Conservation (phyloP, 2,113 vertebrate genomes). For the Bos taurus region ARS-UCD2.0 NC_037338.1:19953501-19954000, state of each 20-base stretch:
- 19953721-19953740: background rate
- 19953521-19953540: slow-evolving; percentile 28
- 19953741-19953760: background rate
- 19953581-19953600: background rate
- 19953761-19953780: background rate
- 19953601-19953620: background rate
- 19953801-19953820: background rate
- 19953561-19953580: slow-evolving; percentile 13
- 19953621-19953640: background rate
- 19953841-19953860: background rate
- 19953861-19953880: background rate
- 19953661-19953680: background rate
- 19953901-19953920: background rate
- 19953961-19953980: background rate
- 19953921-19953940: background rate
- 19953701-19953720: background rate
- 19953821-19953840: background rate
- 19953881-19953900: background rate
- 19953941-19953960: background rate
- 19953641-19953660: background rate
- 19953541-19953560: slow-evolving; percentile 48
- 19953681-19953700: background rate
- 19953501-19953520: slow-evolving; percentile 32
- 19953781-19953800: background rate
- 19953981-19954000: background rate